Base-by-base conservation (phyloP, 2,113 vertebrate species). In the Cephalopterus ornatus region DNA sequence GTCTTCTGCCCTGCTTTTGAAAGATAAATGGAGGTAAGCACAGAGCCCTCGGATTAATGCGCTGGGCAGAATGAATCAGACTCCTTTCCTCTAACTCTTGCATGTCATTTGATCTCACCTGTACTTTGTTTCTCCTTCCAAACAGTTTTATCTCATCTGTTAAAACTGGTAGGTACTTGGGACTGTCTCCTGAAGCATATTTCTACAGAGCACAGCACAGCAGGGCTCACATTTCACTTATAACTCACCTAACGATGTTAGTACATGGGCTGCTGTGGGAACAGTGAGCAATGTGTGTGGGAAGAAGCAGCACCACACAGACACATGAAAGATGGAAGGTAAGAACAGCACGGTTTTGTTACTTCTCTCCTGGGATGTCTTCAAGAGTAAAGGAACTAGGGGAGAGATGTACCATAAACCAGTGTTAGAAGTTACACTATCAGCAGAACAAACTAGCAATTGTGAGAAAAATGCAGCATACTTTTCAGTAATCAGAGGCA, bases 281-380 rank as follows among this genome's bases (percentile, higher is more conserved):
- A 2, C 53, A 46, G 78, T 14, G 75, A 52, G 59, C 62, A 24
- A 3, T 33, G 39, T 0, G 0, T 28, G 19, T 20, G 15, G 47
- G 44, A 49, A 53, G 37, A 5, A 6, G 3, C 70, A 74, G 4
- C 44, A 33, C 68, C 42, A 35, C 24, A 5, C 14, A 27, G 66
- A 50, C 55, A 47, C 7, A 0, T 49, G 47, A 47, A 75, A 44
- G n/a, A 21, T 2, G 9, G 47, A 78, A 58, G 32, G n/a, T 65
- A 66, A 65, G 58, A 82, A 65, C 17, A 46, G 50, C 12, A 8
- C 1, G 1, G 12, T 22, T 71, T 37, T n/a, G 20, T 50, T 66
- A 27, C n/a, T 86, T n/a, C n/a, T 86, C 42, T 53, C 42, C 41
- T 63, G 12, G 33, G 37, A 42, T 3, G 3, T 14, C 62, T 90